Percentiles rank a stretch among this genome's conserved stretches.
Evolutionary conservation across 2,888 invertebrate genomes (phyloP).

Genomic region (Holacanthella duospinosa): DNA sequence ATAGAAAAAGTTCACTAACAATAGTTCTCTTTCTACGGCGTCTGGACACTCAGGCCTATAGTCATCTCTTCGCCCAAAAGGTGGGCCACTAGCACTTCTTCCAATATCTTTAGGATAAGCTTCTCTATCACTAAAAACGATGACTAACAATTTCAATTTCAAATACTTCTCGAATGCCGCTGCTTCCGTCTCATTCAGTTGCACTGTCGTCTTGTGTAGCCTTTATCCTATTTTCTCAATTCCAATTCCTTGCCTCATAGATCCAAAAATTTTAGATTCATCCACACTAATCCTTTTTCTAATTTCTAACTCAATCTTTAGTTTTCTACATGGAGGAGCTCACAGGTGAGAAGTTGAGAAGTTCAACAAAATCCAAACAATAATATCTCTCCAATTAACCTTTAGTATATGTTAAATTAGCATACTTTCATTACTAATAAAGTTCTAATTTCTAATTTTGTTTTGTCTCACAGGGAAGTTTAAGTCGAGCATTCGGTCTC

Average conservation of each 20-base stretch:
- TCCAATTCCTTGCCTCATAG: neutral
- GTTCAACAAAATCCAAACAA: neutral
- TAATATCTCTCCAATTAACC: too few relatives aligned
- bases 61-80: conserved; percentile 45
- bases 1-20: neutral
- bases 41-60: conserved; percentile 47
- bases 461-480: conserved; percentile 53
- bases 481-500: conserved; percentile 59
- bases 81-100: conserved; percentile 36
- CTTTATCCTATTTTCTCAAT: neutral
- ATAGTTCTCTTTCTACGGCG: too few relatives aligned
- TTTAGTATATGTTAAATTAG: too few relatives aligned
- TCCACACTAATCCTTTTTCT: conserved; percentile 17
- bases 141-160: neutral
- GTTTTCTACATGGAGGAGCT: conserved; percentile 43
- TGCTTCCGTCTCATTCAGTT: neutral
- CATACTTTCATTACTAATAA: too few relatives aligned
- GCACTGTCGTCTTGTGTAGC: neutral
- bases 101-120: neutral
- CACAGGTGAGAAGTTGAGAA: conserved; percentile 40
- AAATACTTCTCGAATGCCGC: neutral
- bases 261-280: neutral
- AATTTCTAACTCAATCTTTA: too few relatives aligned
- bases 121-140: too few relatives aligned
- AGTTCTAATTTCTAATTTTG: too few relatives aligned